These are phyloP conservation scores for Molorchus minor DNA, from an alignment of 2,888 invertebrate species.

Conservation along the genomic window DNA sequence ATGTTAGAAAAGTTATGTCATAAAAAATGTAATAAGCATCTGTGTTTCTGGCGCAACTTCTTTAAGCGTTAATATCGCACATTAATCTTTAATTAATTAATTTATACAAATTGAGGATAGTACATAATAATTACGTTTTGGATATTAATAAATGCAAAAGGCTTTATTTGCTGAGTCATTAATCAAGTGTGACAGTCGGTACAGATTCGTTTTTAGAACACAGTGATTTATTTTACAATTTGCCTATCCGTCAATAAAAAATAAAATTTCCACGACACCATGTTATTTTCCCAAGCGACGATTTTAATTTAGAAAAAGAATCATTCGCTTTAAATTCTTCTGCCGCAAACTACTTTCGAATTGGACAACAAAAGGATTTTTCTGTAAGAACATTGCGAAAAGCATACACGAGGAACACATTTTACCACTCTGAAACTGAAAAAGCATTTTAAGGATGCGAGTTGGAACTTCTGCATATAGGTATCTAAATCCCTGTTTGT, in stretches of 20 bases:
- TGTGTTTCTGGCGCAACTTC: too few species aligned
- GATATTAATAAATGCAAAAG: too few species aligned
- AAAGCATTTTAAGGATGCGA: background rate
- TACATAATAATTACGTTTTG: too few species aligned
- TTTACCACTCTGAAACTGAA: background rate
- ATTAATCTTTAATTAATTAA: too few species aligned
- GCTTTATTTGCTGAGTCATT: too few species aligned
- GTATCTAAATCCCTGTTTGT: too few species aligned
- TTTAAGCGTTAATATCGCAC: too few species aligned
- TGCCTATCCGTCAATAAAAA: background rate
- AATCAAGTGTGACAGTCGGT: too few species aligned
- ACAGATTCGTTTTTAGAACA: background rate
- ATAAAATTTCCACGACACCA: background rate
- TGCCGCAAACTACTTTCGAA: background rate
- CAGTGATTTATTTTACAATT: background rate
- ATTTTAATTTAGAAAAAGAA: background rate
- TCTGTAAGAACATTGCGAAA: background rate
- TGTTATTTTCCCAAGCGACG: background rate
- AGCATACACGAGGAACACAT: background rate
- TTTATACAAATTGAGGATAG: too few species aligned
- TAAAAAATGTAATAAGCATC: too few species aligned
- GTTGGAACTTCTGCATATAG: slow-evolving; percentile 5
- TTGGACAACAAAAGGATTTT: background rate
- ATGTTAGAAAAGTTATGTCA: too few species aligned
- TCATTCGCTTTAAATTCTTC: slow-evolving; percentile 3